Evolutionary conservation across 2,797 vertebrate species (phyloP).

Genomic region (Nothura maculosa): DNA sequence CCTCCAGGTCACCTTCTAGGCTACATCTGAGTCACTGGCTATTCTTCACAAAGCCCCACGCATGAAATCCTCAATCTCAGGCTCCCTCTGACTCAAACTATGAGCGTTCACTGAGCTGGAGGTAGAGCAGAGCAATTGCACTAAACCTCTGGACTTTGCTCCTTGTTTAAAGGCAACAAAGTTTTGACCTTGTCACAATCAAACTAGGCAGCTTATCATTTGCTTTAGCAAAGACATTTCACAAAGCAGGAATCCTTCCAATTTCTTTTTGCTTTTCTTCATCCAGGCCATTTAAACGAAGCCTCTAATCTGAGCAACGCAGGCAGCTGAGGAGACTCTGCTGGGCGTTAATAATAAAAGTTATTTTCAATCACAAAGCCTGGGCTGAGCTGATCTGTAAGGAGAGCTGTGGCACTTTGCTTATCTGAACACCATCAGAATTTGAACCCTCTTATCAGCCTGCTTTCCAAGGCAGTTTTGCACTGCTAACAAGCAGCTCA

Average conservation of each 20-base stretch:
- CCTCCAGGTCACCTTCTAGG: not conserved
- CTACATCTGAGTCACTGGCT: not conserved
- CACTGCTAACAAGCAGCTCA: not conserved
- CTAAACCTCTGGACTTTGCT: not conserved
- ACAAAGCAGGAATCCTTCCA: not conserved
- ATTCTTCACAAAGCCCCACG: not conserved
- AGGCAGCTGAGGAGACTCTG: not conserved
- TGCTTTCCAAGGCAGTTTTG: not conserved
- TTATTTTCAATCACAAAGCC: not conserved
- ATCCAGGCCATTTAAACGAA: not conserved
- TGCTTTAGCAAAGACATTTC: not conserved
- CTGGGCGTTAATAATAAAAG: not conserved
- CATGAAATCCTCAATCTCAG: not conserved
- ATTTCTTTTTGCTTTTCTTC: not conserved
- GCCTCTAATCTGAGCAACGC: not conserved
- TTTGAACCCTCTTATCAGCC: not conserved
- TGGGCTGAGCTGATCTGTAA: not conserved
- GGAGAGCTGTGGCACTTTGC: not conserved
- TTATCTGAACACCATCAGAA: not conserved
- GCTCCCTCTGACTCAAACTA: not conserved
- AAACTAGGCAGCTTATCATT: not conserved
- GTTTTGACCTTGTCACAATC: not conserved
- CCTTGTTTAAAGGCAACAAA: not conserved
- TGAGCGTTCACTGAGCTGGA: not conserved
- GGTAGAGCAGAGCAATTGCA: not conserved